Evolutionary conservation across 2,113 vertebrate species (phyloP).

Genomic region (Amazona vittata): DNA sequence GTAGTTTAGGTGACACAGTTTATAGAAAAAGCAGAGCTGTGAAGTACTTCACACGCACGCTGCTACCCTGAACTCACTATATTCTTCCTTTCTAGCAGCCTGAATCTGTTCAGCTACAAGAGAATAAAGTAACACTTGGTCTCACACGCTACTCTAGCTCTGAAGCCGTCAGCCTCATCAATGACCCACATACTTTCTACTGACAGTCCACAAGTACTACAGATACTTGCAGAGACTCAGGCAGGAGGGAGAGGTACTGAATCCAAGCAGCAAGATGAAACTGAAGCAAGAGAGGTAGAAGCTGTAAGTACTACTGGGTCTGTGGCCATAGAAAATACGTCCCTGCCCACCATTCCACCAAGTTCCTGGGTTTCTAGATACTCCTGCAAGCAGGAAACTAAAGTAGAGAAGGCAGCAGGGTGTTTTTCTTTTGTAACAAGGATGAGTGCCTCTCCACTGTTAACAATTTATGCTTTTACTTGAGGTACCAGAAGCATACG

Average conservation of each 20-base stretch:
- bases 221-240: background rate
- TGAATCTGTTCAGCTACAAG: accelerated
- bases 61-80: background rate
- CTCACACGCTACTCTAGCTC: background rate
- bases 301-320: background rate
- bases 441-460: accelerated
- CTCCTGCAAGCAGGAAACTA: background rate
- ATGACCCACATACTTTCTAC: background rate
- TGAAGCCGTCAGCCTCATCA: background rate
- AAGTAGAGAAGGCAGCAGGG: background rate
- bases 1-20: background rate
- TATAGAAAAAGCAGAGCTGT: background rate
- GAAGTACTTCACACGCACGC: background rate
- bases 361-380: background rate
- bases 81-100: background rate
- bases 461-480: background rate
- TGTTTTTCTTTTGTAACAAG: accelerated
- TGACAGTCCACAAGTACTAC: background rate
- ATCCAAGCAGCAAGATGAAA: background rate
- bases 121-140: background rate
- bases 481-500: background rate
- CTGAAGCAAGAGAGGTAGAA: background rate
- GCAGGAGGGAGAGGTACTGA: background rate
- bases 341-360: background rate
- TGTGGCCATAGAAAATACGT: background rate